phyloP scores from a whole-genome alignment of 1,140 invertebrate genomes.

The Caenorhabditis remanei region DNA sequence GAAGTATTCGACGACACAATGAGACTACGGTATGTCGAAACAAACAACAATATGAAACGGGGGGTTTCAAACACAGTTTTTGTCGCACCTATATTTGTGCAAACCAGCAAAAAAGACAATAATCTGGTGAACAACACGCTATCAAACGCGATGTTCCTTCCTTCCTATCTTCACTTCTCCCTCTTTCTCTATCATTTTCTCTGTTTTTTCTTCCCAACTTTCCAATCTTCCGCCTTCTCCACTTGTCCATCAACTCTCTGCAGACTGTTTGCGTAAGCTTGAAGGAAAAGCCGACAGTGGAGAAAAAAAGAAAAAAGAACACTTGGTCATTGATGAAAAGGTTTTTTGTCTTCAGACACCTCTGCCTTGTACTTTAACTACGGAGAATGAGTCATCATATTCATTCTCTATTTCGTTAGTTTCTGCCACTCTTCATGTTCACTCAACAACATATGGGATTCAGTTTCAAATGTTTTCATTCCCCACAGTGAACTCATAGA shows the following conservation, averaged over 20 bases:
- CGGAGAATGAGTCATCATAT: background rate
- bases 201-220: background rate
- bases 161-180: background rate
- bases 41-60: background rate
- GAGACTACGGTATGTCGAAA: slow-evolving; percentile 13
- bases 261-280: slow-evolving; percentile 34
- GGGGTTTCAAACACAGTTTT: background rate
- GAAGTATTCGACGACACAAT: background rate
- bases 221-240: background rate
- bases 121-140: slow-evolving; percentile 19
- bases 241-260: background rate
- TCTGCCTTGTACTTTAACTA: background rate
- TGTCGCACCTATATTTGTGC: slow-evolving; percentile 3
- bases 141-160: slow-evolving; percentile 13
- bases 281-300: slow-evolving; percentile 23
- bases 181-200: background rate
- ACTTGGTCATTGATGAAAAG: slow-evolving; percentile 36
- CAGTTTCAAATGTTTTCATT: background rate
- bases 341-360: background rate
- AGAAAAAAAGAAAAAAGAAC: slow-evolving; percentile 35
- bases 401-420: too few species aligned
- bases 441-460: background rate
- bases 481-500: background rate
- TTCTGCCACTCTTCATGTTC: too few species aligned
- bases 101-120: slow-evolving; percentile 19